A percentile compares a stretch with the other conserved stretches of the same genome.
phyloP scores from a whole-genome alignment of 2,113 vertebrate genomes.

The Pongo abelii region DNA sequence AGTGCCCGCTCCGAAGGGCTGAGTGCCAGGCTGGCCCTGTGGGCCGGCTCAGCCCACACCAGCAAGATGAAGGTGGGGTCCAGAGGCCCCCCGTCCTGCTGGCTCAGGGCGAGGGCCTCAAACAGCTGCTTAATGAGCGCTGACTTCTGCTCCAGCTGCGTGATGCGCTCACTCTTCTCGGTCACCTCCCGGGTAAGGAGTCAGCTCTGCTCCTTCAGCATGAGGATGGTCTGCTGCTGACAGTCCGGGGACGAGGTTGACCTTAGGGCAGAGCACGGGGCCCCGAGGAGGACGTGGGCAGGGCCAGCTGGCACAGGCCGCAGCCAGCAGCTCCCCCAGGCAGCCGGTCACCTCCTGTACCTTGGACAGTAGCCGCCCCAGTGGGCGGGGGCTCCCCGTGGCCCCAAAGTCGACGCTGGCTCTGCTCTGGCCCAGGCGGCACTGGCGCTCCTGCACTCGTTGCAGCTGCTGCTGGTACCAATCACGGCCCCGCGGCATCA shows the following conservation, averaged over 20 bases:
- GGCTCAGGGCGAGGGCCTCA: slow-evolving; percentile 88
- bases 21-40: neutral
- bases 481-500: slow-evolving; percentile 57
- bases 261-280: slow-evolving; percentile 21
- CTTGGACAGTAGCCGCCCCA: slow-evolving; percentile 89
- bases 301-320: slow-evolving; percentile 83
- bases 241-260: slow-evolving; percentile 44
- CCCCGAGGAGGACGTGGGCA: slow-evolving; percentile 67
- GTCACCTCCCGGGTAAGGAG: slow-evolving; percentile 98
- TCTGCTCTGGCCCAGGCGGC: slow-evolving; percentile 86
- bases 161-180: slow-evolving; percentile 92
- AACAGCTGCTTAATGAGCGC: slow-evolving; percentile 97
- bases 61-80: slow-evolving; percentile 95
- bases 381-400: slow-evolving; percentile 83
- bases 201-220: slow-evolving; percentile 96
- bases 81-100: slow-evolving; percentile 90
- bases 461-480: slow-evolving; percentile 96
- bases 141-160: slow-evolving; percentile 96
- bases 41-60: rapidly evolving
- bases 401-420: slow-evolving; percentile 83
- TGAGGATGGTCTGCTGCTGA: slow-evolving; percentile 90
- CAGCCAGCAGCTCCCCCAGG: slow-evolving; percentile 91
- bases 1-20: neutral
- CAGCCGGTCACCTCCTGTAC: slow-evolving; percentile 93
- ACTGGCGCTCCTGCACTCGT: slow-evolving; percentile 91